Evolutionary conservation across 2,113 vertebrate genomes (phyloP), one percentile per base, ranked within the genome.

Genomic region (Phoxinus phoxinus): DNA sequence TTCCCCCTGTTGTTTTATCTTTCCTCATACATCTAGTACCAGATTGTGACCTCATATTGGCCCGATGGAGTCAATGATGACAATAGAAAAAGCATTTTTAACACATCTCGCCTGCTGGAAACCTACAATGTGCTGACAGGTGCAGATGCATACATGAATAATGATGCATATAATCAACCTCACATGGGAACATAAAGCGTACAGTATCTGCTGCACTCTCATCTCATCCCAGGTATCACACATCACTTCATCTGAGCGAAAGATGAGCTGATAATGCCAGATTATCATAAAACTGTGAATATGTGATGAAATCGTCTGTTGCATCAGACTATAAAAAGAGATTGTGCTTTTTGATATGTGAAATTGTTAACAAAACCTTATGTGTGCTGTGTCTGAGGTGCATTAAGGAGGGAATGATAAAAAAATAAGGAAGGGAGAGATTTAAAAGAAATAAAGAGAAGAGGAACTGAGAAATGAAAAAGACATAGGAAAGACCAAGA

Each of bases 241-340:
- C 23, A 61, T 61, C 77, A 63, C 35, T 80, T 76, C 25, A 53
- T 76, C n/a, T 53, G 25, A 76, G 58, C 44, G n/a, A 81, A 65
- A 81, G 51, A 63, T 80, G 77, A 63, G 58, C 58, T 11, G 58
- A 59, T 80, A 44, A 44, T 19, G 58, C 77, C 46, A 27, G 59
- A 81, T 81, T 65, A 81, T 9, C 37, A 81, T 63, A 63, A 41
- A 44, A 63, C 17, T 65, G 58, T 81, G 78, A 81, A 81, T 81
- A 81, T 81, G 56, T 81, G 58, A 63, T 63, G 58, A 81, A 81
- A 63, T 30, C 21, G 58, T 79, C 56, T 21, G 37, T 81, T 81
- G 78, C 59, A 46, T 81, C 78, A 81, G 78, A 44, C 13, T 81
- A 80, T 46, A 44, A 81, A 79, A 61, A 25, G 59, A 46, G 37